phyloP scores from a whole-genome alignment of 1,140 invertebrate species.

The Ips nitidus region DNA sequence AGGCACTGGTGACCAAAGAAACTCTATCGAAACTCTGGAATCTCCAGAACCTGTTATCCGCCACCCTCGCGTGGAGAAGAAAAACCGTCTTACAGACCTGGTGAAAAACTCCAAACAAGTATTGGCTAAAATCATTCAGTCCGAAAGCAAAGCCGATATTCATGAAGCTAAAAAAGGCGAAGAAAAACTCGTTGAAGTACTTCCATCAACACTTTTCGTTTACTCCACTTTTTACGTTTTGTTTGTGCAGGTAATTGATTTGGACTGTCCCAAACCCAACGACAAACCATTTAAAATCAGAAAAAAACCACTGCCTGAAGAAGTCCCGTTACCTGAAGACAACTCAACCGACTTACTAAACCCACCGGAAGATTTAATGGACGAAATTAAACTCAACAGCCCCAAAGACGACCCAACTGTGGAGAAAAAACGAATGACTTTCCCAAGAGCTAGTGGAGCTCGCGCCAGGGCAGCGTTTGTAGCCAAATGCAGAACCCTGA shows the following conservation, averaged over 20 bases:
- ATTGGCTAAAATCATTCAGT: constrained; percentile 36
- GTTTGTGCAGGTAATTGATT: constrained; percentile 21
- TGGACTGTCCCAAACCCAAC: constrained; percentile 25
- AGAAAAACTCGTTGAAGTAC: constrained; percentile 30
- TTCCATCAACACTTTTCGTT: background rate
- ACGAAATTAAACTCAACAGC: constrained; percentile 14
- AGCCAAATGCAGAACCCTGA: constrained; percentile 35
- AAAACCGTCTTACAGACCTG: constrained; percentile 42
- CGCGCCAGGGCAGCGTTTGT: constrained; percentile 21
- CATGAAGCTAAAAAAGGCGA: constrained; percentile 23
- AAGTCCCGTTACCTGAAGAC: constrained; percentile 21
- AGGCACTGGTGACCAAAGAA: constrained; percentile 34
- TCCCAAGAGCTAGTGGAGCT: constrained; percentile 35
- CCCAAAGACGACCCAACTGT: background rate
- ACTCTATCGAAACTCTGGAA: constrained; percentile 10
- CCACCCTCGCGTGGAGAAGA: constrained; percentile 40
- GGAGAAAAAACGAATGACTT: constrained; percentile 37
- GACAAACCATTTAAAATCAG: constrained; percentile 29
- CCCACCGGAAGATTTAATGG: constrained; percentile 24
- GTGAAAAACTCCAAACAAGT: constrained; percentile 43
- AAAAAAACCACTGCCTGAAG: constrained; percentile 18
- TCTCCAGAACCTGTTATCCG: constrained; percentile 22
- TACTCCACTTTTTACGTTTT: background rate
- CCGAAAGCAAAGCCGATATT: constrained; percentile 24
- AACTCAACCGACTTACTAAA: constrained; percentile 15